phyloP scores from a whole-genome alignment of 2,113 vertebrate genomes.

The Meriones unguiculatus region DNA sequence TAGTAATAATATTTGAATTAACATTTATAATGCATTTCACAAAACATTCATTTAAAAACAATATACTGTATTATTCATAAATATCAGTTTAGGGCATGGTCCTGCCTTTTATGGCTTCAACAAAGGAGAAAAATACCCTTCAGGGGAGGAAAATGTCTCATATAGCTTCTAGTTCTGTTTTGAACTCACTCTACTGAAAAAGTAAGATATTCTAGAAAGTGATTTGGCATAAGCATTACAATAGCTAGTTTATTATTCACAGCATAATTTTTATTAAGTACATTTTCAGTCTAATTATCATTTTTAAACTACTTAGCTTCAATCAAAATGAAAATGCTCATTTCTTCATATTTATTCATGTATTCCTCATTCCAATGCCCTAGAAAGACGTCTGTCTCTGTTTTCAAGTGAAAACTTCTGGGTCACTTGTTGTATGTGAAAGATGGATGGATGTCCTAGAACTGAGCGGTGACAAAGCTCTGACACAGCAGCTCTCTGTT shows the following conservation, averaged over 20 bases:
- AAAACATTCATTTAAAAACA: slow-evolving; percentile 45
- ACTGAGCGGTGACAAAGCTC: not conserved
- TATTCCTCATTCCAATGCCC: slow-evolving; percentile 45
- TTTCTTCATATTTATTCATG: slow-evolving; percentile 77
- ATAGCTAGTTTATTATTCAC: slow-evolving; percentile 77
- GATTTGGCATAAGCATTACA: slow-evolving; percentile 73
- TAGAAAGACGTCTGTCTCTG: slow-evolving; percentile 53
- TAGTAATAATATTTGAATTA: slow-evolving; percentile 50
- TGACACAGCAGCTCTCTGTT: not conserved
- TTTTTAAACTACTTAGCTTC: slow-evolving; percentile 77
- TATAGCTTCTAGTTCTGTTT: slow-evolving; percentile 48
- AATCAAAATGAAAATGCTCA: slow-evolving; percentile 77
- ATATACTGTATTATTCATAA: slow-evolving; percentile 35
- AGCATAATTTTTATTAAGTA: slow-evolving; percentile 79
- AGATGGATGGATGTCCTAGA: slow-evolving; percentile 11
- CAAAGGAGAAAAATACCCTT: slow-evolving; percentile 47
- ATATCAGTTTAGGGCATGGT: slow-evolving; percentile 3
- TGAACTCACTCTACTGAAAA: slow-evolving; percentile 64
- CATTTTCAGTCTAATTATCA: slow-evolving; percentile 72
- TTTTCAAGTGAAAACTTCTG: slow-evolving; percentile 56
- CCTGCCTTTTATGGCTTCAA: slow-evolving; percentile 46
- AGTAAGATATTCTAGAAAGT: slow-evolving; percentile 63
- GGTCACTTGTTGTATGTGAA: slow-evolving; percentile 28
- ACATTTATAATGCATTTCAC: slow-evolving; percentile 35
- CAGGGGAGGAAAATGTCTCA: slow-evolving; percentile 26